Evolutionary conservation across 2,113 vertebrate genomes (phyloP), one percentile per base, ranked within the genome.

Genomic region (Callaeas wilsoni): DNA sequence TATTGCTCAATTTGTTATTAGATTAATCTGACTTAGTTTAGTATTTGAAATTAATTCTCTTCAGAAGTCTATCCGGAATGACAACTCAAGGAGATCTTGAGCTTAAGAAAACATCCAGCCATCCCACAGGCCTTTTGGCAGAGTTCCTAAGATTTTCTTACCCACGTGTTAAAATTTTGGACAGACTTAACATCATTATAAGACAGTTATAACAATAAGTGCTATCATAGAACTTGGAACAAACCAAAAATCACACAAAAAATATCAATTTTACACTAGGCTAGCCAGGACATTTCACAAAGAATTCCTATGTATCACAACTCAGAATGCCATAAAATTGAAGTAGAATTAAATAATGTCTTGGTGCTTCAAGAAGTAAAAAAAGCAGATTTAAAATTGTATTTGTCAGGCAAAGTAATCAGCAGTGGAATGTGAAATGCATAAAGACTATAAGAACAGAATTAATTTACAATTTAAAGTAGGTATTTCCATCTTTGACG

Each of bases 341-440:
- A 94, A 90, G 20, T 9, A 60, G 91, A 92, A 87, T 84, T 91
- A 96, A 93, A 63, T 35, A 46, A 84, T 17, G 12, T 52, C 59
- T 85, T 1, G 1, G 33, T 50, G 41, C 18, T 88, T 91, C 65
- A 64, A 77, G 33, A 62, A 84, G 82, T 33, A n/a, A 78, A 83
- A 76, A 63, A 59, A 89, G 12, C 33, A 84, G 44, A 37, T 62
- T 84, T 73, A 53, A 65, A 94, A 78, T 30, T 12, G 13, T 42
- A 84, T 70, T 90, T 90, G 12, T 82, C 49, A 84, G 32, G 70
- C 39, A 84, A 91, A 91, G 33, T 71, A 83, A 96, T 92, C 87
- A 94, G 41, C 29, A 91, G 53, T n/a, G 7, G 29, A 93, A 95
- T 27, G 20, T 57, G 74, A 89, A 89, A 64, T 4, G 5, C 41